A percentile compares a stretch with the other conserved stretches of the same genome.
phyloP scores from a whole-genome alignment of 2,888 invertebrate genomes.

The Pyrocoelia pectoralis region DNA sequence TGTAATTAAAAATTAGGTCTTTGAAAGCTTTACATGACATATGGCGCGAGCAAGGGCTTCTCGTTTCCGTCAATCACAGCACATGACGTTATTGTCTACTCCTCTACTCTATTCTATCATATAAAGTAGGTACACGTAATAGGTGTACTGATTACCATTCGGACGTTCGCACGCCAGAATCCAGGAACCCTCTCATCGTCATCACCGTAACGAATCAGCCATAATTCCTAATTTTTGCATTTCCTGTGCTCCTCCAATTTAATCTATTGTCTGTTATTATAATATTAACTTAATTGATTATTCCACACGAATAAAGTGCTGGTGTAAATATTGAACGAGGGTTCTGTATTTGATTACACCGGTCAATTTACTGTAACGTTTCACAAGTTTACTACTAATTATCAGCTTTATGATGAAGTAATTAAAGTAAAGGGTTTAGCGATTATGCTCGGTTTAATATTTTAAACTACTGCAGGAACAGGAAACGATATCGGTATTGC shows the following conservation, averaged over 20 bases:
- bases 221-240: constrained; percentile 46
- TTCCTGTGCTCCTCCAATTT: constrained; percentile 37
- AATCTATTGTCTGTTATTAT: constrained; percentile 21
- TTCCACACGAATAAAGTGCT: constrained; percentile 20
- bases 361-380: too few relatives aligned
- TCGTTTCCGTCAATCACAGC: constrained; percentile 56
- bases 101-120: too few relatives aligned
- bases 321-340: too few relatives aligned
- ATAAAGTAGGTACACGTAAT: too few relatives aligned
- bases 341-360: too few relatives aligned
- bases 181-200: constrained; percentile 39
- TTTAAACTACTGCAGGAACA: too few relatives aligned
- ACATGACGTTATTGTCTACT: constrained; percentile 44
- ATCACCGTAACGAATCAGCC: constrained; percentile 45
- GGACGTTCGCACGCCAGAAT: constrained; percentile 45
- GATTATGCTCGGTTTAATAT: too few relatives aligned
- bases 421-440: too few relatives aligned
- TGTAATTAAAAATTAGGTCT: constrained; percentile 12
- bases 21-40: constrained; percentile 15
- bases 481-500: too few relatives aligned
- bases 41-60: constrained; percentile 47
- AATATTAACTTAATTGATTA: constrained; percentile 31
- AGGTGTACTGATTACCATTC: constrained; percentile 25
- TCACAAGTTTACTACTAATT: too few relatives aligned
- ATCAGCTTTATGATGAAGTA: too few relatives aligned